phyloP scores from a whole-genome alignment of 2,888 invertebrate genomes.

The Lampropteryx suffumata region DNA sequence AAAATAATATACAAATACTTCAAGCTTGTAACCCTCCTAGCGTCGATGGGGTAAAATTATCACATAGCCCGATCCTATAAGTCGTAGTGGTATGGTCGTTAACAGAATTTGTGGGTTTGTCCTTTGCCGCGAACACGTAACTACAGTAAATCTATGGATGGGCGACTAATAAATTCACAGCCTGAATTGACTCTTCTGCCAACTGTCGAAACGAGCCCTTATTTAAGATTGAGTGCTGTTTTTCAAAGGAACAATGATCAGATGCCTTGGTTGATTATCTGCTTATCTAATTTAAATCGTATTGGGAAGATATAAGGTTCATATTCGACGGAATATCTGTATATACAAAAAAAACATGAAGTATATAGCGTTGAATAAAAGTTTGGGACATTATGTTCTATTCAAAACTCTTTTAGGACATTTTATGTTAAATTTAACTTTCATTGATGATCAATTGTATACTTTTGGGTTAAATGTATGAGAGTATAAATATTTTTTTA shows the following conservation, averaged over 20 bases:
- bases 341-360: too few relatives aligned
- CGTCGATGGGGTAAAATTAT: too few relatives aligned
- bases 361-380: neutral
- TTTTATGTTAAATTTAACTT: too few relatives aligned
- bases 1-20: too few relatives aligned
- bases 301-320: neutral
- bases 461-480: too few relatives aligned
- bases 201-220: conserved; percentile 2
- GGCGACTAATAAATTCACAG: conserved; percentile 11
- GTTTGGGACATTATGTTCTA: neutral
- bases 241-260: conserved; percentile 4
- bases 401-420: neutral
- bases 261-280: neutral
- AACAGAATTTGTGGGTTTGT: conserved; percentile 17
- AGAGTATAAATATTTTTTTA: too few relatives aligned
- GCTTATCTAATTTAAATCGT: neutral
- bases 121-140: neutral
- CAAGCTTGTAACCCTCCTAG: too few relatives aligned
- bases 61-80: too few relatives aligned
- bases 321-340: neutral
- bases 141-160: conserved; percentile 17
- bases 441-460: too few relatives aligned
- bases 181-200: conserved; percentile 11
- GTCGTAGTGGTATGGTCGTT: too few relatives aligned
- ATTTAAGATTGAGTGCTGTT: conserved; percentile 4